These are phyloP conservation scores for Oeneis ivallda DNA, from an alignment of 2,888 invertebrate genomes.

Conservation along the genomic window DNA sequence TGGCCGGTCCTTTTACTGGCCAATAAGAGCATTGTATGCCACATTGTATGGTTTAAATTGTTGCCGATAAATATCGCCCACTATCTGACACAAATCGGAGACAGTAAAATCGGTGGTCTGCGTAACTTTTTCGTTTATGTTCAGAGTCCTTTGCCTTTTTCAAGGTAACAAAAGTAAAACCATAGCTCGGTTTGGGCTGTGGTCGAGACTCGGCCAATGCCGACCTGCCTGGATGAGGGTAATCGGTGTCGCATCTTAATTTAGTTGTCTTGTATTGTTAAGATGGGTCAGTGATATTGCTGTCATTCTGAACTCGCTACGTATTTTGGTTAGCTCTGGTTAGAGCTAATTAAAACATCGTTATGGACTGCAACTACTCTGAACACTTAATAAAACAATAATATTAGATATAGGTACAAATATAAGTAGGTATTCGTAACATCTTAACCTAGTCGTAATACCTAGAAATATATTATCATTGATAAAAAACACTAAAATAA, in stretches of 20 bases:
- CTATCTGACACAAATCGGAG: background rate
- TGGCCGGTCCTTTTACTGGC: no score
- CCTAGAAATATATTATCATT: no score
- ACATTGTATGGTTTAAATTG: no score
- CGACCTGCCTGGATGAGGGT: constrained; percentile 41
- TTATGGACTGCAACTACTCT: background rate
- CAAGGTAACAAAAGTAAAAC: constrained; percentile 21
- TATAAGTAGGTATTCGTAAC: no score
- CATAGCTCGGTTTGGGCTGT: constrained; percentile 11
- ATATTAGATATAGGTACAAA: no score
- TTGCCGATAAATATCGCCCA: background rate
- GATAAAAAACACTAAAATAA: no score
- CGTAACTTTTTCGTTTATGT: constrained; percentile 37
- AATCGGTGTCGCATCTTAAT: constrained; percentile 80
- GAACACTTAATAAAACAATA: background rate
- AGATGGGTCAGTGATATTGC: constrained; percentile 51
- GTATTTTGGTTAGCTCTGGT: background rate
- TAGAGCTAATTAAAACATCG: background rate
- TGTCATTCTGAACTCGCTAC: background rate
- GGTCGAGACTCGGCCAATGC: constrained; percentile 6
- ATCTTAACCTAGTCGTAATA: no score
- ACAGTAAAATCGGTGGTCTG: background rate
- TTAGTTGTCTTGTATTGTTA: constrained; percentile 78
- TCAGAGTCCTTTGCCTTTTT: constrained; percentile 18
- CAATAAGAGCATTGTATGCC: no score